Conservation (phyloP, 2,888 invertebrate species). For the Saturnia japonica region DNA sequence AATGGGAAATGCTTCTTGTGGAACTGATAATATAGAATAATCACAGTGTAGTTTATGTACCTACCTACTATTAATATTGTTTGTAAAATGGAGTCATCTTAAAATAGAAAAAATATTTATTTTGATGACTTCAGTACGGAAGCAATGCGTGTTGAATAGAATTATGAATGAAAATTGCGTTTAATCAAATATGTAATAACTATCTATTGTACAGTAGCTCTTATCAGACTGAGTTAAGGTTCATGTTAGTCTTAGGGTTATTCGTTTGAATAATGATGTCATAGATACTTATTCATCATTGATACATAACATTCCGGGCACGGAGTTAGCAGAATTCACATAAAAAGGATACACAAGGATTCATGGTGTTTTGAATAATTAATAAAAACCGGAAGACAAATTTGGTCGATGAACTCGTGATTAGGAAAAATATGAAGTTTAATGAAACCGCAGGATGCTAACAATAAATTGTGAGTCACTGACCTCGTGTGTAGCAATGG, state of each 20-base stretch:
- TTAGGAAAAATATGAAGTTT: conserved; percentile 60
- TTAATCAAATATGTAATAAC: conserved; percentile 2
- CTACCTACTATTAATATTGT: not conserved
- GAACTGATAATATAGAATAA: not conserved
- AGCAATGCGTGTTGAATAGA: conserved; percentile 14
- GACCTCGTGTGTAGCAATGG: conserved; percentile 68
- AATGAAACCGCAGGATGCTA: conserved; percentile 68
- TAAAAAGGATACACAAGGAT: conserved; percentile 32
- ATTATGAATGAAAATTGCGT: conserved; percentile 11
- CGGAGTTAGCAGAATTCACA: conserved; percentile 21
- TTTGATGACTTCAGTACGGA: conserved; percentile 12
- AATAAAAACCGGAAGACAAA: conserved; percentile 47
- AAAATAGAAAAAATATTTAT: conserved; percentile 6
- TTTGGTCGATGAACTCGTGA: conserved; percentile 44
- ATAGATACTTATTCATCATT: conserved; percentile 27
- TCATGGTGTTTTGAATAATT: conserved; percentile 28
- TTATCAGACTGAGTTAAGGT: conserved; percentile 8
- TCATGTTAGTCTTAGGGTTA: not conserved
- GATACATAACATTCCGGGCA: conserved; percentile 24
- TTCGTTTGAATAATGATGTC: conserved; percentile 28
- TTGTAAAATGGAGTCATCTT: not conserved
- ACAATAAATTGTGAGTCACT: conserved; percentile 73
- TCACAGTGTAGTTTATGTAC: not conserved
- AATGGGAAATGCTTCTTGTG: not conserved
- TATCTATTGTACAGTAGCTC: not conserved